Evolutionary conservation across 2,113 vertebrate genomes (phyloP).

Genomic region (Ellobius talpinus): DNA sequence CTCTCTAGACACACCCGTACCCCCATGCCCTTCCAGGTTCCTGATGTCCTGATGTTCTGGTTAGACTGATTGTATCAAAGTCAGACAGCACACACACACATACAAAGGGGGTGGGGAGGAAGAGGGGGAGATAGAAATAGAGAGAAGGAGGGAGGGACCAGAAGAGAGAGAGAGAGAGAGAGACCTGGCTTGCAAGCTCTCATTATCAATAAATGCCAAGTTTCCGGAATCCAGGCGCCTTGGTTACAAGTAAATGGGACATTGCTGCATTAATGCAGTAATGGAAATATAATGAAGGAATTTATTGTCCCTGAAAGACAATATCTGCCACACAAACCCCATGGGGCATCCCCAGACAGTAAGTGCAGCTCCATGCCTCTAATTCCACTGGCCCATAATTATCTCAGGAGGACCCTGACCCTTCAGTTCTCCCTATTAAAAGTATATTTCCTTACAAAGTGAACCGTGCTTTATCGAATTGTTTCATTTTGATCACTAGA

Average conservation of each 20-base stretch:
- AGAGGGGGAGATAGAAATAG: not conserved
- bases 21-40: not conserved
- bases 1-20: not conserved
- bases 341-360: constrained; percentile 67
- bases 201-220: constrained; percentile 71
- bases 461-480: constrained; percentile 83
- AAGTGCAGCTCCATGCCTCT: constrained; percentile 68
- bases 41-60: not conserved
- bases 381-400: constrained; percentile 79
- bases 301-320: constrained; percentile 85
- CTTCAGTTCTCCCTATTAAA: constrained; percentile 78
- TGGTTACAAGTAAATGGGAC: constrained; percentile 79
- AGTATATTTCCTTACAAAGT: constrained; percentile 83
- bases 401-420: constrained; percentile 80
- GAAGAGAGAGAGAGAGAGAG: not conserved
- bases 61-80: not conserved
- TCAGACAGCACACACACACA: not conserved
- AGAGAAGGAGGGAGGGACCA: not conserved
- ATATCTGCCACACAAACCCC: constrained; percentile 77
- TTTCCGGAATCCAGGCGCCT: constrained; percentile 70
- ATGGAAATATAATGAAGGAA: constrained; percentile 80
- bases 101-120: not conserved
- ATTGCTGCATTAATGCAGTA: constrained; percentile 71
- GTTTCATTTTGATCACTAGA: constrained; percentile 85
- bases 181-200: constrained; percentile 34